These are phyloP conservation scores for Saguinus imperator DNA, from an alignment of 2,113 vertebrate species.

Conservation along the genomic window DNA sequence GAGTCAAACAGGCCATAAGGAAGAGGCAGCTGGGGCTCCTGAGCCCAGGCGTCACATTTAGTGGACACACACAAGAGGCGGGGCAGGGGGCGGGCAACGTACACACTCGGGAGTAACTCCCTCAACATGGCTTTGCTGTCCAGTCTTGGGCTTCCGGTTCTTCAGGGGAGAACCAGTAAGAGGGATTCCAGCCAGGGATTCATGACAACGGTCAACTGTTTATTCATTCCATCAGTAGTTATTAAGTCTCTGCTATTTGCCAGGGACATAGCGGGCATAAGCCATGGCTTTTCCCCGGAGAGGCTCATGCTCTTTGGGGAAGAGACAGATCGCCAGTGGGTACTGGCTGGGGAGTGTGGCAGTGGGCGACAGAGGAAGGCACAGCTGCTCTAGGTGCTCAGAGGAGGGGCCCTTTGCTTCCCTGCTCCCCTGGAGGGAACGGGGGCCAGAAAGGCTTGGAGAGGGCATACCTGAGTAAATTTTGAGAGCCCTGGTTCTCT, in stretches of 20 bases:
- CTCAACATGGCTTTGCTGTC: not conserved
- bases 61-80: not conserved
- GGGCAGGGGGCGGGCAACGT: rapidly evolving
- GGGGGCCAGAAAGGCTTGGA: no score
- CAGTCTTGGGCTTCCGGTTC: not conserved
- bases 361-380: not conserved
- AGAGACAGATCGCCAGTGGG: not conserved
- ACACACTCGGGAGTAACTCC: not conserved
- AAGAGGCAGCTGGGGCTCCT: not conserved
- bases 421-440: not conserved
- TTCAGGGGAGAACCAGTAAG: not conserved
- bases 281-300: no score
- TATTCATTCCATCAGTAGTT: not conserved
- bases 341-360: rapidly evolving
- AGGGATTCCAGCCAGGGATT: not conserved
- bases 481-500: not conserved
- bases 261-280: not conserved
- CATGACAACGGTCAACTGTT: not conserved
- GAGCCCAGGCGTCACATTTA: no score
- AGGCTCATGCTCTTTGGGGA: not conserved
- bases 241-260: not conserved
- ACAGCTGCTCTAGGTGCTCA: not conserved
- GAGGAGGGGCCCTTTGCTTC: not conserved
- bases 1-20: rapidly evolving
- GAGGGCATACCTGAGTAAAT: not conserved